These are phyloP conservation scores for Homalodisca vitripennis DNA, from an alignment of 1,140 invertebrate species.

Conservation along the genomic window DNA sequence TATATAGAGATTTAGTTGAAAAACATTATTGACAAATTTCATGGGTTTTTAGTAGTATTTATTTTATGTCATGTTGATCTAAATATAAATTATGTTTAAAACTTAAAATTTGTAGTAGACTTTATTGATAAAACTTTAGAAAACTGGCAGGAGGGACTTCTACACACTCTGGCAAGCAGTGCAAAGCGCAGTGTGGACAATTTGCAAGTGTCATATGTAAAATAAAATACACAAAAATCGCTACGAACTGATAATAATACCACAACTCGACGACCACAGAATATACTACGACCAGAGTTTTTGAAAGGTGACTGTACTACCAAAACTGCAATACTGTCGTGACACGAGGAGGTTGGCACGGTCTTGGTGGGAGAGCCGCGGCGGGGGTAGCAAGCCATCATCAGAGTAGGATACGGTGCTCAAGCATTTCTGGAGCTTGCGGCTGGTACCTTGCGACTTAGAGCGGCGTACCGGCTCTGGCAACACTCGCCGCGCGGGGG, in stretches of 20 bases:
- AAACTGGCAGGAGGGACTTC: no score
- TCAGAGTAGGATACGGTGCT: conserved; percentile 74
- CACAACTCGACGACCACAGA: conserved; percentile 7
- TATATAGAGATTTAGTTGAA: no score
- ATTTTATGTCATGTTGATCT: no score
- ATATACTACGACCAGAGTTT: conserved; percentile 15
- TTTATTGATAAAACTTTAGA: no score
- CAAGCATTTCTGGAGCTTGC: conserved; percentile 83
- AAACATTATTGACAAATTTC: no score
- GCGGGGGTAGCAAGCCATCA: conserved; percentile 52
- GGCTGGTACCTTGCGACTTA: conserved; percentile 82
- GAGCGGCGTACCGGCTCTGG: conserved; percentile 61
- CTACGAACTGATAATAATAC: neutral
- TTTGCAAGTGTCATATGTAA: conserved; percentile 24
- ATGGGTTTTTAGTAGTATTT: no score
- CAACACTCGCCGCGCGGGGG: conserved; percentile 47
- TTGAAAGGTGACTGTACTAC: conserved; percentile 65
- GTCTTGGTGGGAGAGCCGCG: conserved; percentile 53
- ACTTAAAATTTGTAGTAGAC: no score
- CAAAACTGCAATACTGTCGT: conserved; percentile 90
- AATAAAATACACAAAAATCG: conserved; percentile 7
- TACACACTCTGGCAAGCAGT: neutral
- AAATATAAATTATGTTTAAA: no score
- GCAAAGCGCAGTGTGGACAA: conserved; percentile 6
- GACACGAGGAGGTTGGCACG: conserved; percentile 66